phyloP scores from a whole-genome alignment of 2,888 invertebrate species.

The Brenthis daphne region DNA sequence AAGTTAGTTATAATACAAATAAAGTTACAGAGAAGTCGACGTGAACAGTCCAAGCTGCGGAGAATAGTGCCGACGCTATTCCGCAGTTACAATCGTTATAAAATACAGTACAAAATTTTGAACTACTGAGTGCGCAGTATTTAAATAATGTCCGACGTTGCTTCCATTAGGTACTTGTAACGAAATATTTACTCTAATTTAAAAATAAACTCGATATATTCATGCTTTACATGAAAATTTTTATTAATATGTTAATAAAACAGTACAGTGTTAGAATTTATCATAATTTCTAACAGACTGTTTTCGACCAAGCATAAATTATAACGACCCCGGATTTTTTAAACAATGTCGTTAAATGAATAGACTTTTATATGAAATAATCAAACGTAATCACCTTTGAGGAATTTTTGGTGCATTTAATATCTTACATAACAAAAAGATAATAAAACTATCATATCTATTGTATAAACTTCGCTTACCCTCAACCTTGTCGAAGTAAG shows the following conservation, averaged over 20 bases:
- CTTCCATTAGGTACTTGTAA: slow-evolving; percentile 7
- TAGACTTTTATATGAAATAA: not conserved
- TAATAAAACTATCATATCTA: not conserved
- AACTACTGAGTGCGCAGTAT: not conserved
- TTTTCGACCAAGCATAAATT: not conserved
- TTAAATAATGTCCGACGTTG: slow-evolving; percentile 12
- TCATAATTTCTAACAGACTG: no score
- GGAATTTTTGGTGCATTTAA: not conserved
- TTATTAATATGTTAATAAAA: no score
- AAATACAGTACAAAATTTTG: slow-evolving; percentile 3
- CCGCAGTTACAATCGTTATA: not conserved
- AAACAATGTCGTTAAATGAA: not conserved
- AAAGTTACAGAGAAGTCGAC: slow-evolving; percentile 12
- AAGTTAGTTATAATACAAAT: slow-evolving; percentile 7
- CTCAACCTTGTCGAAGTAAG: slow-evolving; percentile 88
- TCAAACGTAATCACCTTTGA: not conserved
- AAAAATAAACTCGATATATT: not conserved
- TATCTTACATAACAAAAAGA: not conserved
- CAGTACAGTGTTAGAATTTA: no score
- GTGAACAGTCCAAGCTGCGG: no score
- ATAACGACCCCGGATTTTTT: not conserved
- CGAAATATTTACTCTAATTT: slow-evolving; percentile 9
- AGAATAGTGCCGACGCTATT: slow-evolving; percentile 3
- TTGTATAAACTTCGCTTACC: slow-evolving; percentile 78
- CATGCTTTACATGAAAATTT: no score